Conservation (phyloP, 2,888 invertebrate species). For the Conus canariensis region DNA sequence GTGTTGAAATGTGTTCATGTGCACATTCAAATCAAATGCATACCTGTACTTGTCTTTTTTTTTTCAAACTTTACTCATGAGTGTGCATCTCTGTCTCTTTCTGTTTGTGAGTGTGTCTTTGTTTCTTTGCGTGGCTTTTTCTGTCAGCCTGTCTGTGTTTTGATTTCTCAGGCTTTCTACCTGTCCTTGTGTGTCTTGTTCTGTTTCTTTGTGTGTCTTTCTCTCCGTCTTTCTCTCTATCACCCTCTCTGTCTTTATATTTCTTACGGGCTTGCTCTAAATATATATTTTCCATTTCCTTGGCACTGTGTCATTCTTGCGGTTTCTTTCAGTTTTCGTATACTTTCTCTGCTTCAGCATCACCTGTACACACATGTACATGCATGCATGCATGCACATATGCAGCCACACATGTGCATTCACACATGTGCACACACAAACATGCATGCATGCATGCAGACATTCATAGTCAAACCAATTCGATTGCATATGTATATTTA, state of each 20-base stretch:
- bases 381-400: neutral
- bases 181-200: neutral
- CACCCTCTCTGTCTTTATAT: too few relatives aligned
- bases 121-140: neutral
- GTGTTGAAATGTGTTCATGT: neutral
- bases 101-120: neutral
- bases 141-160: neutral
- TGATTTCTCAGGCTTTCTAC: neutral
- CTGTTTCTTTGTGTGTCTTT: neutral
- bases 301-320: too few relatives aligned
- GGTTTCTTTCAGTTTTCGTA: neutral
- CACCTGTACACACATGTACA: neutral
- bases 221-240: neutral
- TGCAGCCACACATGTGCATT: neutral
- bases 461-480: too few relatives aligned
- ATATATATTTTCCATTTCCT: neutral
- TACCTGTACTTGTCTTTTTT: too few relatives aligned
- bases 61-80: too few relatives aligned
- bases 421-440: conserved; percentile 2
- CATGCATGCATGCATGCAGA: too few relatives aligned
- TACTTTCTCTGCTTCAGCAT: too few relatives aligned
- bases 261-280: neutral
- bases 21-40: neutral
- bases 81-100: neutral
- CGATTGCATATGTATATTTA: too few relatives aligned